Evolutionary conservation across 2,888 invertebrate species (phyloP), one percentile per base, ranked within the genome.

Genomic region (Andricus quercusramuli): DNA sequence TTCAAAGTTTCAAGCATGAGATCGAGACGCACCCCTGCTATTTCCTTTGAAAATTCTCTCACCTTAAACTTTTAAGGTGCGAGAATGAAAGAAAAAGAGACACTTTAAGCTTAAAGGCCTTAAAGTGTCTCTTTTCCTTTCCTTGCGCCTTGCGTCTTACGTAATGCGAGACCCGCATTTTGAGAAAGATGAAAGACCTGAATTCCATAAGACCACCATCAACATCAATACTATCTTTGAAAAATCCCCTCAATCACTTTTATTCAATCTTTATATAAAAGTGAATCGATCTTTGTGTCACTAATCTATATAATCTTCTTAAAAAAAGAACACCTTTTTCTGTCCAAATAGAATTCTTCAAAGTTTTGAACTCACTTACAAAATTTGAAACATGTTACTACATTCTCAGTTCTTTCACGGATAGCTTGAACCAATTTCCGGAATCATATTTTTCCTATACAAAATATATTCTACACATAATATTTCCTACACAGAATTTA

Each of bases 111-210:
- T n/a, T n/a, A n/a, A n/a, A n/a, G n/a, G n/a, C n/a, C n/a, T n/a
- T n/a, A 44, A 51, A 74, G 70, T 74, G 51, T 32, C 64, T 80
- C 78, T 78, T 32, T 78, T 80, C 64, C 32, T 5, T 32, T 32
- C 3, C 32, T 32, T 32, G 4, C 32, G 32, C 32, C 6, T 37
- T 8, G 6, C 37, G 37, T 6, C 6, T 80, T 78, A 62, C 25
- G 70, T 80, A 78, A 78, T 29, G 22, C 68, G 62, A 64, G 65
- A 64, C 70, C 65, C 51, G 74, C 74, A 74, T 74, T 74, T 74
- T 4, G 70, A 51, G 20, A 5, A 29, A n/a, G n/a, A 56, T 56
- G 51, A 67, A 62, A 68, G 62, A 8, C 20, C 59, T n/a, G 22
- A 32, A 51, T 65, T 51, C 64, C 25, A 66, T 17, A 65, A 65